Evolutionary conservation across 64 coral and sea anemone genomes (phyloP), one percentile per base, ranked within the genome.

Genomic region (Stylophora pistillata): DNA sequence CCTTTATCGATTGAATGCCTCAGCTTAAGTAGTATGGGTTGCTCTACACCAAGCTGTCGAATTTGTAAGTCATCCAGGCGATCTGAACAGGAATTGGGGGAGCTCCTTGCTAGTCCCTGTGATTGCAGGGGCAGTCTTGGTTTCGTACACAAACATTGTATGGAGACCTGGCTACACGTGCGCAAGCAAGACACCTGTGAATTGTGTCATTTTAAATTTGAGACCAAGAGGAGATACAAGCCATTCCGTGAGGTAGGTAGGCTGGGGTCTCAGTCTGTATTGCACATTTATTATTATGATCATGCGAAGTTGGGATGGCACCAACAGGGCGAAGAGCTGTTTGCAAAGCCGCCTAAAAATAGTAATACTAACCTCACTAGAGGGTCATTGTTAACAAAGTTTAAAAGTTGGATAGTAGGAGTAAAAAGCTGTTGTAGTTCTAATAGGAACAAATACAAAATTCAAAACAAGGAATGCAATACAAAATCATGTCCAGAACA

Each of bases 181-280:
- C 87, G 81, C 41, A 73, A 64, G 27, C 62, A 88, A 29, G 76
- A 71, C 61, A 83, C 86, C 13, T 93, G 91, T 76, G 91, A 93
- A 56, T 76, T 93, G 58, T 93, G 91, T 84, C 77, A 84, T 77
- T 93, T 89, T 54, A 89, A 61, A 59, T 93, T 93, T 41, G 77
- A n/a, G 26, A 93, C 86, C 63, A 74, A 83, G 63, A 55, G 73
- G 68, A 88, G 77, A 73, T 88, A 79, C 17, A 93, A 64, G 33
- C 86, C 91, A 12, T 55, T 88, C 10, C 72, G 82, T 23, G 85
- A 93, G 86, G 91, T 93, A 41, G 57, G 91, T 93, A 41, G 57
- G 91, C 1, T 2, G 15, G 58, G 10, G 23, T 25, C 1, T 47
- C 37, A 47, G 37, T 56, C 75, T n/a, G 21, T 14, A 13, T 56